Evolutionary conservation across 2,888 invertebrate species (phyloP).

Genomic region (Copidosoma aretas): DNA sequence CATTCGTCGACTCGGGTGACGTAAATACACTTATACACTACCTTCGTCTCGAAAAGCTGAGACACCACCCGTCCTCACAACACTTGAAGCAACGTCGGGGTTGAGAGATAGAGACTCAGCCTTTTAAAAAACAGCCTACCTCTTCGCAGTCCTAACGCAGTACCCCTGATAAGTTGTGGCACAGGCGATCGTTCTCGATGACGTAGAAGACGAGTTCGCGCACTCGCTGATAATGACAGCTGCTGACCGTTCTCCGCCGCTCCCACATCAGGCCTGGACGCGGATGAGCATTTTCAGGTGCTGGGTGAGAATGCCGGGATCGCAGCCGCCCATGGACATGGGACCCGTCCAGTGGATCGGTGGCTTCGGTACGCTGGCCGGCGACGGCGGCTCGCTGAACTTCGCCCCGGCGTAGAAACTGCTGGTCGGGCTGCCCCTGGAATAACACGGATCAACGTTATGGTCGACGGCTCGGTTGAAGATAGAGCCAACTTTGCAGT

Average conservation of each 20-base stretch:
- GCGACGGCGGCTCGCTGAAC: slow-evolving; percentile 82
- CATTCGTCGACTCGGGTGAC: slow-evolving; percentile 1
- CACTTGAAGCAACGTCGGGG: not conserved
- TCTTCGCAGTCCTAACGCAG: not conserved
- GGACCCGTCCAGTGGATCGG: slow-evolving; percentile 74
- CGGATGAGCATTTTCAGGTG: slow-evolving; percentile 59
- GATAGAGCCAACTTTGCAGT: too few species aligned
- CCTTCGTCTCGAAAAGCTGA: slow-evolving; percentile 12
- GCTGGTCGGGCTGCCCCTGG: slow-evolving; percentile 57
- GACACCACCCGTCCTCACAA: too few species aligned
- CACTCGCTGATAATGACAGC: slow-evolving; percentile 40
- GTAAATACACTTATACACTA: slow-evolving; percentile 10
- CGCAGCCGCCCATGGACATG: slow-evolving; percentile 37
- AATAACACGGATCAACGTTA: not conserved
- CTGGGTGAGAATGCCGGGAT: slow-evolving; percentile 50
- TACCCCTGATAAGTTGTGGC: slow-evolving; percentile 9
- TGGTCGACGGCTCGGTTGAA: not conserved
- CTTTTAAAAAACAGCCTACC: slow-evolving; percentile 6
- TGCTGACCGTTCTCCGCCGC: not conserved
- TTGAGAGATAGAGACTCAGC: not conserved
- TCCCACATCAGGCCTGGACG: slow-evolving; percentile 57
- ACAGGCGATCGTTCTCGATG: not conserved
- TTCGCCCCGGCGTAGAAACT: slow-evolving; percentile 74
- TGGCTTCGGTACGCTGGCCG: slow-evolving; percentile 79
- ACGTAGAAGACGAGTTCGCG: slow-evolving; percentile 28